Evolutionary conservation across 2,797 vertebrate species (phyloP).

Genomic region (Lepidocolaptes lacrymiger): DNA sequence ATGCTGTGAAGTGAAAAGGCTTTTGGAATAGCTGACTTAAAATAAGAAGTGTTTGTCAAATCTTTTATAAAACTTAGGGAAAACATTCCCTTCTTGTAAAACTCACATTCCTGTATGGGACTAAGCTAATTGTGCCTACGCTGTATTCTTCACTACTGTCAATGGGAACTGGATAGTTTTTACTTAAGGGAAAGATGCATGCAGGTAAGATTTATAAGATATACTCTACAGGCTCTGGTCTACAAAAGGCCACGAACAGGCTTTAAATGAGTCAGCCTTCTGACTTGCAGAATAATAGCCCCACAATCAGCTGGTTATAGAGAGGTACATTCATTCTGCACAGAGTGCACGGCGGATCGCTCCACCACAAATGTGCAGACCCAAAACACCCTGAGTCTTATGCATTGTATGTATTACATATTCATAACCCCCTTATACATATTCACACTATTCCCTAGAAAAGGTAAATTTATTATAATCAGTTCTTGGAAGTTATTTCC

Average conservation of each 20-base stretch:
- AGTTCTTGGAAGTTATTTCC: too few relatives aligned
- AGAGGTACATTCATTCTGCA: too few relatives aligned
- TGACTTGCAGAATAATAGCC: too few relatives aligned
- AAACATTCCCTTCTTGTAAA: background rate
- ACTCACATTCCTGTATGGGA: background rate
- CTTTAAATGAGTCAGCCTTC: background rate
- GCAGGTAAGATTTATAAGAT: background rate
- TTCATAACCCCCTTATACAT: too few relatives aligned
- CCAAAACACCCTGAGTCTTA: too few relatives aligned
- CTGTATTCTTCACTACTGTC: background rate
- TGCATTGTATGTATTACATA: too few relatives aligned
- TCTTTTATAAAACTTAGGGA: background rate
- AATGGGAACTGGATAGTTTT: background rate
- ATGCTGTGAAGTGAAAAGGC: background rate
- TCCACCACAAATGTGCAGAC: too few relatives aligned
- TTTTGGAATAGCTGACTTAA: background rate
- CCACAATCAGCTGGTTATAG: too few relatives aligned
- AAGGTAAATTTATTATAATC: too few relatives aligned
- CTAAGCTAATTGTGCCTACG: background rate
- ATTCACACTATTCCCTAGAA: too few relatives aligned
- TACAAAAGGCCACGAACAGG: background rate
- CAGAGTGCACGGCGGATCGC: too few relatives aligned
- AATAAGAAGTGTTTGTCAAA: background rate
- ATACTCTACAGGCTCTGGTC: background rate
- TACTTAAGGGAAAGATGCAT: background rate